Evolutionary conservation across 1,140 invertebrate species (phyloP).

Genomic region (Dendrolimus punctatus): DNA sequence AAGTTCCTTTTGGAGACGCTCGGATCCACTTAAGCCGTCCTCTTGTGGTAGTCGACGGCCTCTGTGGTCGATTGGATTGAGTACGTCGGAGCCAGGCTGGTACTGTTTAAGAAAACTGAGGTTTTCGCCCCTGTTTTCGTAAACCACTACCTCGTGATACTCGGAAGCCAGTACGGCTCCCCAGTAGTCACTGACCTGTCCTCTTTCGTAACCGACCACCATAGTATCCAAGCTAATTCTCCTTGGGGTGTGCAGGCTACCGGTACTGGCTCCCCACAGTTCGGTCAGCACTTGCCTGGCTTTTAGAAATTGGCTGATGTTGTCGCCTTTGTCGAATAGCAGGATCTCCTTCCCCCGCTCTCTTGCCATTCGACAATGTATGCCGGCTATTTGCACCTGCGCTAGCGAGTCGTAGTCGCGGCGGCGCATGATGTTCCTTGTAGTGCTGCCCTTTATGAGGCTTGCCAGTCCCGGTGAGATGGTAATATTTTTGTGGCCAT

Average conservation of each 20-base stretch:
- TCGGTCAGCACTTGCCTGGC: neutral
- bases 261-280: neutral
- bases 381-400: neutral
- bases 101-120: slow-evolving; percentile 10
- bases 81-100: neutral
- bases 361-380: slow-evolving; percentile 1
- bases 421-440: slow-evolving; percentile 2
- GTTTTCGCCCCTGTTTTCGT: slow-evolving; percentile 14
- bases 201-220: slow-evolving; percentile 6
- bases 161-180: slow-evolving; percentile 12
- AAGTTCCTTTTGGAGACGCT: neutral
- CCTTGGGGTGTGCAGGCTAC: neutral
- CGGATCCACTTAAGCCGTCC: neutral
- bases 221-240: slow-evolving; percentile 16
- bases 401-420: neutral
- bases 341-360: slow-evolving; percentile 2
- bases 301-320: slow-evolving; percentile 1
- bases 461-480: slow-evolving; percentile 8
- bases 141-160: slow-evolving; percentile 15
- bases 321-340: neutral
- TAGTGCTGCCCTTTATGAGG: slow-evolving; percentile 7
- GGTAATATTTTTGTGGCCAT: neutral
- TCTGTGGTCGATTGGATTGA: slow-evolving; percentile 3
- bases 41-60: slow-evolving; percentile 7
- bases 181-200: slow-evolving; percentile 1